phyloP scores from a whole-genome alignment of 2,113 vertebrate species.

The Alligator mississippiensis region DNA sequence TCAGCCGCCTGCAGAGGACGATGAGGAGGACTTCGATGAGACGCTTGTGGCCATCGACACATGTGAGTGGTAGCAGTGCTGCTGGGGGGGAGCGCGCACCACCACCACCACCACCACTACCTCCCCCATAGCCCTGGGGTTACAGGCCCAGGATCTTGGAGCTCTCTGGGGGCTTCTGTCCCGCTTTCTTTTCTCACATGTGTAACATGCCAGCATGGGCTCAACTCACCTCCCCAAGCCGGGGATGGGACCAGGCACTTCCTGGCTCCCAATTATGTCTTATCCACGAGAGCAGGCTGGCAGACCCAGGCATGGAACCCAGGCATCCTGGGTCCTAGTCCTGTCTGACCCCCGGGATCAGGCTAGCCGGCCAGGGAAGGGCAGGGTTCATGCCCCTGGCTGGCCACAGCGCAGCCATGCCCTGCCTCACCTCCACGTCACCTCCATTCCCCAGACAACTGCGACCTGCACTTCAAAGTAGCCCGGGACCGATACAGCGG shows the following conservation, averaged over 20 bases:
- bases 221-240: too few species aligned
- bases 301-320: too few species aligned
- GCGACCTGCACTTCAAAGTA: conserved; percentile 93
- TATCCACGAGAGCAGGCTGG: too few species aligned
- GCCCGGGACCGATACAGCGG: conserved; percentile 89
- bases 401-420: neutral
- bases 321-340: too few species aligned
- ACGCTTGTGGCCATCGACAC: conserved; percentile 89
- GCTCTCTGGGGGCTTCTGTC: too few species aligned
- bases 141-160: neutral
- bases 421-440: neutral
- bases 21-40: conserved; percentile 90
- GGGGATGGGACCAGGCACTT: too few species aligned
- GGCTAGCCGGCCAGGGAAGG: too few species aligned
- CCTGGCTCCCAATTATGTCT: too few species aligned
- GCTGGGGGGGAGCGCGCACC: rapidly evolving
- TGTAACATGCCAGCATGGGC: too few species aligned
- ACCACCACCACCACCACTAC: neutral
- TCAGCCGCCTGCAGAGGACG: conserved; percentile 90
- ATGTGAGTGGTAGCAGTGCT: conserved; percentile 79
- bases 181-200: too few species aligned
- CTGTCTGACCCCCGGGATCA: too few species aligned
- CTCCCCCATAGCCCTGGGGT: neutral
- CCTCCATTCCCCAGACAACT: conserved; percentile 83
- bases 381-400: too few species aligned